Percentiles rank a stretch among this genome's conserved stretches.
Conservation (phyloP, 1,140 invertebrate genomes). For the Euborellia annulipes region DNA sequence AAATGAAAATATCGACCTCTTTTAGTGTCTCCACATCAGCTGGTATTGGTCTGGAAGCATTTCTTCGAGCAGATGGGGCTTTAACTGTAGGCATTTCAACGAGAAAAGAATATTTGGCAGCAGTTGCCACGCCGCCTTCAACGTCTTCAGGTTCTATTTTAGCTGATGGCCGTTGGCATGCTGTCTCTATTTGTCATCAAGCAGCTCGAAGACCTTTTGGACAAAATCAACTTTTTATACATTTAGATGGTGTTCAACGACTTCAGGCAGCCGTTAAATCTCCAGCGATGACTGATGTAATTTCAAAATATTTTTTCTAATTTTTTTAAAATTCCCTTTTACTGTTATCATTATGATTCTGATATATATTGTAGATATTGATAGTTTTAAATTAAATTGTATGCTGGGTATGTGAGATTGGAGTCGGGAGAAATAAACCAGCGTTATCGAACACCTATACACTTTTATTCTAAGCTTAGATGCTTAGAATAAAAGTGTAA, state of each 20-base stretch:
- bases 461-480: too few species aligned
- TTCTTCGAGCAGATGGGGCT: conserved; percentile 35
- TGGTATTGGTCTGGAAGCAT: conserved; percentile 41
- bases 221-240: conserved; percentile 40
- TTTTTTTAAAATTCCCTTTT: not conserved
- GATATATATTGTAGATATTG: too few species aligned
- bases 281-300: conserved; percentile 38
- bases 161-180: conserved; percentile 42
- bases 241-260: conserved; percentile 40
- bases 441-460: too few species aligned
- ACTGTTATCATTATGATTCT: too few species aligned
- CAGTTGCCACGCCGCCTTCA: conserved; percentile 29
- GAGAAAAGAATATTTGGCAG: conserved; percentile 38
- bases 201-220: conserved; percentile 41
- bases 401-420: too few species aligned
- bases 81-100: conserved; percentile 38
- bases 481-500: too few species aligned
- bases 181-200: conserved; percentile 37
- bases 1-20: conserved; percentile 4
- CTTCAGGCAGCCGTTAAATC: conserved; percentile 38
- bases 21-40: conserved; percentile 34
- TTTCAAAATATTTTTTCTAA: conserved; percentile 10
- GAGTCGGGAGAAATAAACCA: too few species aligned
- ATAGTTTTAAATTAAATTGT: too few species aligned
- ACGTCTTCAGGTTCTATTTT: conserved; percentile 16